Evolutionary conservation across 2,113 vertebrate species (phyloP), one percentile per base, ranked within the genome.

Genomic region (Anser brachyrhynchus): DNA sequence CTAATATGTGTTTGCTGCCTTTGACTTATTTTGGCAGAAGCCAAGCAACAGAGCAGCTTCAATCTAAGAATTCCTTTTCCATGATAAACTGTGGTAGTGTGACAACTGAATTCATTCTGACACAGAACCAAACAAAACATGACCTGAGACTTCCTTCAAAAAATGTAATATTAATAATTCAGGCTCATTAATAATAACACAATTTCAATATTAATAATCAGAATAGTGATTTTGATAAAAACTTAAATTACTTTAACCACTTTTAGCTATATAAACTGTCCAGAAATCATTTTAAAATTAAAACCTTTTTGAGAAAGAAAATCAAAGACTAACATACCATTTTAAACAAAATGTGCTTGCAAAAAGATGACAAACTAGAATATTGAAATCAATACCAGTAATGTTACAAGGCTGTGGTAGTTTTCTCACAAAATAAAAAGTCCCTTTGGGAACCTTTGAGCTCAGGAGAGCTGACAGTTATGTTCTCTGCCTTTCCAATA

Each of bases 351-450:
- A 93, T 49, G 4, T 4, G 89, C 57, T 81, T 67, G 29, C 17
- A 84, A 88, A 55, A 70, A 29, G 37, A 67, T 52, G 65, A 52
- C n/a, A 89, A 79, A 85, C 23, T 28, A 16, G 26, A 95, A 66
- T 49, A 62, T n/a, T 76, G 87, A 96, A 89, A 89, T 92, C 81
- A 79, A 89, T 87, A 89, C 10, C 80, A 54, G 69, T 65, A 92
- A 41, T 4, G 12, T 29, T 81, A 65, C 65, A 89, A 89, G 62
- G 22, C 52, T 79, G 65, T 87, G 55, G 54, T 82, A 80, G 25
- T 64, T 93, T 84, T 94, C 41, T 93, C 66, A 90, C 35, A 90
- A 88, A 76, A 92, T 71, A 89, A 91, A 62, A 92, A 57, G 33
- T 69, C 54, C 58, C 58, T 76, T 76, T 73, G 84, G 84, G 87